These are phyloP conservation scores for Orycteropus afer DNA, from an alignment of 2,113 vertebrate genomes.

Conservation along the genomic window DNA sequence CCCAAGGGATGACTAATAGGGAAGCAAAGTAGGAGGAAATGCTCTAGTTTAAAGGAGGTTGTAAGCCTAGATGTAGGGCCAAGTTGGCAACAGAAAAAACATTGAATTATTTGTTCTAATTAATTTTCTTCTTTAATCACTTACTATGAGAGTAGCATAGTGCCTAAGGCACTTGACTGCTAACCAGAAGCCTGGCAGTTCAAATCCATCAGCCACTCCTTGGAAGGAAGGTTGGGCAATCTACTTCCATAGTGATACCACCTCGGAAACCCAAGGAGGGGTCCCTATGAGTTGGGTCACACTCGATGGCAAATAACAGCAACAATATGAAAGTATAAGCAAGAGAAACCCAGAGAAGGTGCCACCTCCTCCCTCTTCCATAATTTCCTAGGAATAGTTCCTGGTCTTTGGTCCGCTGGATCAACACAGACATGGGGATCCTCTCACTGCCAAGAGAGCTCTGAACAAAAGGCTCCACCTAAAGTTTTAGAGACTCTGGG, in stretches of 20 bases:
- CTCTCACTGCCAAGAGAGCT: neutral
- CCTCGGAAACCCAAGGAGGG: too few relatives aligned
- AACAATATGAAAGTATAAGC: too few relatives aligned
- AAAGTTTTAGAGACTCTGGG: neutral
- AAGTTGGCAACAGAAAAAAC: neutral
- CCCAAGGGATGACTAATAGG: neutral
- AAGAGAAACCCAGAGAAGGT: neutral
- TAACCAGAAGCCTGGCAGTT: too few relatives aligned
- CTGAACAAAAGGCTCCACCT: too few relatives aligned
- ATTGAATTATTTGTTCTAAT: neutral
- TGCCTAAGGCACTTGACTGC: too few relatives aligned
- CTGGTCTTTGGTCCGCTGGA: neutral
- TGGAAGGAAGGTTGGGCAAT: too few relatives aligned
- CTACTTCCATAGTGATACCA: too few relatives aligned
- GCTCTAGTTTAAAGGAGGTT: neutral
- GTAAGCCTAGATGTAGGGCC: neutral
- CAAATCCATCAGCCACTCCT: too few relatives aligned
- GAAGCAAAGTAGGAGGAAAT: neutral
- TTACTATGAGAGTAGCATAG: neutral
- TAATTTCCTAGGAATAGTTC: neutral
- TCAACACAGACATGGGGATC: neutral
- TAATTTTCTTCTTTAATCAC: neutral
- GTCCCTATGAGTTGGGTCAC: too few relatives aligned
- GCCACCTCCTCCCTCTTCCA: neutral
- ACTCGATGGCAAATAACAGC: too few relatives aligned